These are phyloP conservation scores for Cheiracanthium punctorium DNA, from an alignment of 2,888 invertebrate genomes.

Conservation along the genomic window DNA sequence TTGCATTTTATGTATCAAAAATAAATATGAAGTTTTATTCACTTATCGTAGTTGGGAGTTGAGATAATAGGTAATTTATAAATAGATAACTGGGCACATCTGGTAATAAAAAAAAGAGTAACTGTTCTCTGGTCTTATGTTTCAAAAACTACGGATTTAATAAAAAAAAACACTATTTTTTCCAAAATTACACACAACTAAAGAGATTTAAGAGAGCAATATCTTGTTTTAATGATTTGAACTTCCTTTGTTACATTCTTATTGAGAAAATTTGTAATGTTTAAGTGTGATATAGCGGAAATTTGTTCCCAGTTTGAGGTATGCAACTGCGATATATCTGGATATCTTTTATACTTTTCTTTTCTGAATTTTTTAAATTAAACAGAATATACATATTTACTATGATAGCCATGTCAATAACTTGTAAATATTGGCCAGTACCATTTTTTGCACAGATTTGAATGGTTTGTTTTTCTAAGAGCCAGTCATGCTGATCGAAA, in stretches of 20 bases:
- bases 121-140: slow-evolving; percentile 15
- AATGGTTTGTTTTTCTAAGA: slow-evolving; percentile 24
- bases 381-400: slow-evolving; percentile 23
- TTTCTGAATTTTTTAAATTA: slow-evolving; percentile 10
- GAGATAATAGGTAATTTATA: not conserved
- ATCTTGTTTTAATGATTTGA: slow-evolving; percentile 27
- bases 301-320: slow-evolving; percentile 24
- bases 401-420: slow-evolving; percentile 9
- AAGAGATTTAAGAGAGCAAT: slow-evolving; percentile 8
- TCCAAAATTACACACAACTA: slow-evolving; percentile 14
- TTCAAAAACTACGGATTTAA: slow-evolving; percentile 12
- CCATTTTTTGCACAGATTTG: slow-evolving; percentile 29
- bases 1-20: slow-evolving; percentile 6
- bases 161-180: slow-evolving; percentile 1
- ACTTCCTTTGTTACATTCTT: slow-evolving; percentile 11
- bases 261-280: not conserved
- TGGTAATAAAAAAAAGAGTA: slow-evolving; percentile 28
- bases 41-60: not conserved
- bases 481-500: slow-evolving; percentile 12
- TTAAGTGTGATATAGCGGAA: slow-evolving; percentile 27
- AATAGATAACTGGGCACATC: not conserved
- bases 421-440: slow-evolving; percentile 19
- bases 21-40: slow-evolving; percentile 22
- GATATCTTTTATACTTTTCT: slow-evolving; percentile 18
- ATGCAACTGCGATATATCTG: slow-evolving; percentile 17